phyloP scores from a whole-genome alignment of 2,888 invertebrate species.

The Falcaria lacertinaria region DNA sequence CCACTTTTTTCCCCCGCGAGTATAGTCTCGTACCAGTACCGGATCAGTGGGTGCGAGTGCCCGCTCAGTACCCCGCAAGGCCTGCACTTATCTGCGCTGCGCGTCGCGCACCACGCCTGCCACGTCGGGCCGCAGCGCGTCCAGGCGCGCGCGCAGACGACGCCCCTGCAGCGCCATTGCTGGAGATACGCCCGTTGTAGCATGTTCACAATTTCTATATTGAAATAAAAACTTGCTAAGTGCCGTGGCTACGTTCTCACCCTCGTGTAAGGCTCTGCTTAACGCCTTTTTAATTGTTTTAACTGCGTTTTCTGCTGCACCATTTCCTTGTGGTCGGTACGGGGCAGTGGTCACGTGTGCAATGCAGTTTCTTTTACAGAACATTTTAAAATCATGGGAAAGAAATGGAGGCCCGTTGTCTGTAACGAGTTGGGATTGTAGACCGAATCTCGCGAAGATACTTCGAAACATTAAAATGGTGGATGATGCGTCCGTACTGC shows the following conservation, averaged over 20 bases:
- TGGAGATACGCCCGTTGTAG: too few species aligned
- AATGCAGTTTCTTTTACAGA: conserved; percentile 7
- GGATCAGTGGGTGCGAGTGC: too few species aligned
- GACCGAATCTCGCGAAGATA: conserved; percentile 9
- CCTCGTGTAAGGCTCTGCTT: conserved; percentile 11
- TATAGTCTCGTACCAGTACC: too few species aligned
- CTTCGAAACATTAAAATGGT: conserved; percentile 1
- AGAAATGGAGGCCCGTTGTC: conserved; percentile 11
- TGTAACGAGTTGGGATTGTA: conserved; percentile 10
- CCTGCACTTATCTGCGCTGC: too few species aligned
- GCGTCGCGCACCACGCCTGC: too few species aligned
- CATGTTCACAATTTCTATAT: too few species aligned
- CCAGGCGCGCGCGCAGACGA: too few species aligned
- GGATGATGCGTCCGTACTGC: background rate
- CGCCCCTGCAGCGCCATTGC: too few species aligned
- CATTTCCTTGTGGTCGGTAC: conserved; percentile 14
- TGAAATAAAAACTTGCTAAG: background rate
- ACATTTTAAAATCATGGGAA: conserved; percentile 9
- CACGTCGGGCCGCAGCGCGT: too few species aligned
- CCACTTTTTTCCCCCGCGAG: too few species aligned
- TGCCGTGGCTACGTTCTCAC: conserved; percentile 7
- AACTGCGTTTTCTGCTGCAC: conserved; percentile 19
- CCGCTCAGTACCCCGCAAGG: too few species aligned
- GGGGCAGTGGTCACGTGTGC: conserved; percentile 10
- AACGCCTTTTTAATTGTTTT: conserved; percentile 16